phyloP scores from a whole-genome alignment of 2,888 invertebrate species.

The Platycheirus albimanus region DNA sequence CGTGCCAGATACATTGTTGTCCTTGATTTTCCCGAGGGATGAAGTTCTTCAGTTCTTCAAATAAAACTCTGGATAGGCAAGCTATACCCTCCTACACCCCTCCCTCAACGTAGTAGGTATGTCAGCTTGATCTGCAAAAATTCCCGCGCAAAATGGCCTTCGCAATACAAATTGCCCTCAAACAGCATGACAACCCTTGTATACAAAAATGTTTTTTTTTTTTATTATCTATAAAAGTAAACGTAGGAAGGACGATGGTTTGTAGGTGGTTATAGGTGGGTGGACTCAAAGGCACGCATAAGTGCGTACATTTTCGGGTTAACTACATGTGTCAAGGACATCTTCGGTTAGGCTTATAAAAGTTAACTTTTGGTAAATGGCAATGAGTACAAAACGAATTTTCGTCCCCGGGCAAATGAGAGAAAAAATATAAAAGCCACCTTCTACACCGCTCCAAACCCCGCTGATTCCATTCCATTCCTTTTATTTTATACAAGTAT shows the following conservation, averaged over 20 bases:
- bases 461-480: no score
- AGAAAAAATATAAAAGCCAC: slow-evolving; percentile 23
- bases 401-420: slow-evolving; percentile 60
- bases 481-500: slow-evolving; percentile 22
- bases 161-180: slow-evolving; percentile 41
- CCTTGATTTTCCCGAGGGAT: slow-evolving; percentile 66
- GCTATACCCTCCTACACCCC: no score
- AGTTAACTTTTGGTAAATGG: slow-evolving; percentile 20
- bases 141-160: slow-evolving; percentile 70
- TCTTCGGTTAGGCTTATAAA: slow-evolving; percentile 18
- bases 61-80: slow-evolving; percentile 23
- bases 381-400: slow-evolving; percentile 18
- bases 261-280: not conserved
- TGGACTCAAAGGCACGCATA: slow-evolving; percentile 60
- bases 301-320: slow-evolving; percentile 70
- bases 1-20: slow-evolving; percentile 35
- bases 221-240: not conserved
- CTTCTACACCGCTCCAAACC: no score
- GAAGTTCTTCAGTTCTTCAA: slow-evolving; percentile 2
- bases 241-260: not conserved
- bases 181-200: slow-evolving; percentile 29
- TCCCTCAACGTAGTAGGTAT: no score
- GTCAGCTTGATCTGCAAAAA: slow-evolving; percentile 36
- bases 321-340: slow-evolving; percentile 72
- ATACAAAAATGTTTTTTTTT: not conserved